Percentiles rank a stretch among this genome's conserved stretches.
phyloP scores from a whole-genome alignment of 2,888 invertebrate genomes.

The Nomada flava region DNA sequence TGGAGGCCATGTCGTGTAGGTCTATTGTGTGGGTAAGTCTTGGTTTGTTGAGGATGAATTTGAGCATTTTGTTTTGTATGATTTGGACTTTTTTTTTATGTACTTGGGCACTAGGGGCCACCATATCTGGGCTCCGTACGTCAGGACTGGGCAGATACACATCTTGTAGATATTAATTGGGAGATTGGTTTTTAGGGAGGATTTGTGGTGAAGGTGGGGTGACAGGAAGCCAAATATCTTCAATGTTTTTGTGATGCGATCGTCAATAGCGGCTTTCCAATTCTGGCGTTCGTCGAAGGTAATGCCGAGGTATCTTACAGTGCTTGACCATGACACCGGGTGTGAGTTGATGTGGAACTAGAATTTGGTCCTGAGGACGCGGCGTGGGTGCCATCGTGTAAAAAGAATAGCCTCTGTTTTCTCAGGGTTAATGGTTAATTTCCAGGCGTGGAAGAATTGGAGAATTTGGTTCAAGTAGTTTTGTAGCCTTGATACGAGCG shows the following conservation, averaged over 20 bases:
- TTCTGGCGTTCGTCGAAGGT: background rate
- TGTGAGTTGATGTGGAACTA: background rate
- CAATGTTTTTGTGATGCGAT: background rate
- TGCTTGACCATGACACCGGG: background rate
- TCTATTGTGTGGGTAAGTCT: too few relatives aligned
- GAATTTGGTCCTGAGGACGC: background rate
- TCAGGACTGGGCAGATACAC: background rate
- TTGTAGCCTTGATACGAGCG: background rate
- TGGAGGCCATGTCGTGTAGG: too few relatives aligned
- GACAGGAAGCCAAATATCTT: background rate
- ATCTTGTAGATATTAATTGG: background rate
- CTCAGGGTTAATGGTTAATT: background rate
- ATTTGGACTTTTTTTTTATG: too few relatives aligned
- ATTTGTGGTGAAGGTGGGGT: background rate
- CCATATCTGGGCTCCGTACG: background rate
- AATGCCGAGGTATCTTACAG: background rate
- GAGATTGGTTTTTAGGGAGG: background rate
- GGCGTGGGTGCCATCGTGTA: background rate
- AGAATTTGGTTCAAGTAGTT: background rate
- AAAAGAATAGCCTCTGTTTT: constrained; percentile 4
- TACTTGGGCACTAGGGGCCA: background rate
- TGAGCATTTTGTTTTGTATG: too few relatives aligned
- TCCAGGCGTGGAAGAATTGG: background rate
- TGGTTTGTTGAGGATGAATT: too few relatives aligned
- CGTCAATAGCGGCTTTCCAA: background rate